Percentiles rank a stretch among this genome's conserved stretches.
These are phyloP conservation scores for Bovichtus diacanthus DNA, from an alignment of 2,797 vertebrate genomes.

Conservation along the genomic window DNA sequence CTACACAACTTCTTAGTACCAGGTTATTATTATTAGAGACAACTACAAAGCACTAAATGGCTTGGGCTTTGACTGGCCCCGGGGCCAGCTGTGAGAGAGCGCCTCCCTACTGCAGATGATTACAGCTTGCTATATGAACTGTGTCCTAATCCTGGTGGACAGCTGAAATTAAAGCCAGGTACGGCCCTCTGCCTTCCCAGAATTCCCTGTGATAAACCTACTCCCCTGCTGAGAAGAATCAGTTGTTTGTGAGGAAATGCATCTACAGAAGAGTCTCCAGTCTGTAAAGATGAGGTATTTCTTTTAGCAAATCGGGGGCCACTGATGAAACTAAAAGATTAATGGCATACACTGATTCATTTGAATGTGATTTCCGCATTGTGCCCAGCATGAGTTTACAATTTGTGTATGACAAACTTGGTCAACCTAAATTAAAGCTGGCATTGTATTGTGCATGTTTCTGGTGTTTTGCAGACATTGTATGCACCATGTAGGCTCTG, in stretches of 20 bases:
- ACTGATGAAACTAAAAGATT: slow-evolving; percentile 9
- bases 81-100: slow-evolving; percentile 56
- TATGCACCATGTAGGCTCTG: neutral
- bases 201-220: slow-evolving; percentile 65
- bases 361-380: slow-evolving; percentile 3
- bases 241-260: slow-evolving; percentile 45
- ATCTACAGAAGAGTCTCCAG: slow-evolving; percentile 28
- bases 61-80: slow-evolving; percentile 45
- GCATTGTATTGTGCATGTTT: neutral
- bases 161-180: slow-evolving; percentile 84
- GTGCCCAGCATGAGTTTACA: neutral
- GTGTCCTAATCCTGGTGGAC: slow-evolving; percentile 78
- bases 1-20: slow-evolving; percentile 30
- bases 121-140: slow-evolving; percentile 77
- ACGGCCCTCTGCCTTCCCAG: slow-evolving; percentile 67
- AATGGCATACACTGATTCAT: neutral
- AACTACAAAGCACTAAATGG: slow-evolving; percentile 67
- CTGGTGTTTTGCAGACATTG: neutral
- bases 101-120: slow-evolving; percentile 73
- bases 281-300: slow-evolving; percentile 21
- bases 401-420: neutral
- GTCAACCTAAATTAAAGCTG: neutral
- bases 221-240: slow-evolving; percentile 69
- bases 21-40: slow-evolving; percentile 60
- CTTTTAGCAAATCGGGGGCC: neutral